phyloP scores from a whole-genome alignment of 2,888 invertebrate species.

The Lithodes maja region DNA sequence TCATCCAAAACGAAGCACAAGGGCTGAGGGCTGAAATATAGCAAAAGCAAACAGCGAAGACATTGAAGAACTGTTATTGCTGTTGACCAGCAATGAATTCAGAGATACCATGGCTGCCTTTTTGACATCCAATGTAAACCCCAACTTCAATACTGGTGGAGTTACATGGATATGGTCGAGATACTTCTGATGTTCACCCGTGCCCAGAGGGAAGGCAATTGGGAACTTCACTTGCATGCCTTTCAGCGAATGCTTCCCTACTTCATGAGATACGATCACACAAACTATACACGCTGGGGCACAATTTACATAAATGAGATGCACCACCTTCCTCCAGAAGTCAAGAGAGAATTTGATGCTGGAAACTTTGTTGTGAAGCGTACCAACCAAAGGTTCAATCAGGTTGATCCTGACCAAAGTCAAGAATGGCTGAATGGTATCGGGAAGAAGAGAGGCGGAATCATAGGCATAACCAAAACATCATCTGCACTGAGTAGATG shows the following conservation, averaged over 20 bases:
- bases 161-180: constrained; percentile 42
- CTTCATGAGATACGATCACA: constrained; percentile 54
- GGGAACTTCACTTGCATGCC: constrained; percentile 44
- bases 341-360: too few relatives aligned
- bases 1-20: constrained; percentile 34
- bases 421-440: too few relatives aligned
- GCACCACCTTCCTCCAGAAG: constrained; percentile 27
- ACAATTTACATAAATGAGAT: constrained; percentile 41
- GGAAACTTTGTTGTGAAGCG: too few relatives aligned
- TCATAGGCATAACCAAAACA: too few relatives aligned
- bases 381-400: too few relatives aligned
- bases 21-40: constrained; percentile 6
- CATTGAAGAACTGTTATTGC: constrained; percentile 2
- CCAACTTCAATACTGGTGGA: constrained; percentile 39
- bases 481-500: too few relatives aligned
- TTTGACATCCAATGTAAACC: constrained; percentile 31
- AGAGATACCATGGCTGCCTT: constrained; percentile 34
- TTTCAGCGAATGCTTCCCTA: constrained; percentile 50
- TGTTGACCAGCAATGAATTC: constrained; percentile 33
- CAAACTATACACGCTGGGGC: background rate
- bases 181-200: constrained; percentile 48
- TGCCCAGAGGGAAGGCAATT: constrained; percentile 44
- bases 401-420: too few relatives aligned
- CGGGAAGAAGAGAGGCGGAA: too few relatives aligned
- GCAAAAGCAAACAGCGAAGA: constrained; percentile 27